phyloP scores from a whole-genome alignment of 2,113 vertebrate species.

The Neopipo cinnamomea region DNA sequence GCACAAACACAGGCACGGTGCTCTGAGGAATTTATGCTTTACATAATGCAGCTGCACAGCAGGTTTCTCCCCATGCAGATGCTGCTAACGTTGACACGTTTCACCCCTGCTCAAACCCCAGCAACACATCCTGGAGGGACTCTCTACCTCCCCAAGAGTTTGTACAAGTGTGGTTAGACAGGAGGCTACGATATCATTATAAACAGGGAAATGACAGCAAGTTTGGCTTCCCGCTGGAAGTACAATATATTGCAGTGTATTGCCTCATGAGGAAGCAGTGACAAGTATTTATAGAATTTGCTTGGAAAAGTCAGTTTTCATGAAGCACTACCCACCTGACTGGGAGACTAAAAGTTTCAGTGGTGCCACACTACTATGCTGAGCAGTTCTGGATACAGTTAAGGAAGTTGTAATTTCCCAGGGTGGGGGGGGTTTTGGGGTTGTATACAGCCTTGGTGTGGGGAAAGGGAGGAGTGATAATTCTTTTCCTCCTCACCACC shows the following conservation, averaged over 20 bases:
- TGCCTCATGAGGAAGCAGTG: neutral
- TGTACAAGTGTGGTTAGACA: neutral
- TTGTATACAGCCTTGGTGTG: neutral
- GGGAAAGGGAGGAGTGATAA: neutral
- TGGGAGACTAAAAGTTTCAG: neutral
- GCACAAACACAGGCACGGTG: neutral
- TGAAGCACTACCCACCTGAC: neutral
- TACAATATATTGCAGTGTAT: neutral
- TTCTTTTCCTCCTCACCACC: neutral
- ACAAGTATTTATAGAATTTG: neutral
- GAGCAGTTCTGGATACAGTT: neutral
- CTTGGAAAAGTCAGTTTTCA: neutral
- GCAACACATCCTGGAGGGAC: neutral
- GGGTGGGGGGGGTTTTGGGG: accelerated
- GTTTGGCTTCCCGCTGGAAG: neutral
- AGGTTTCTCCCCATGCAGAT: accelerated
- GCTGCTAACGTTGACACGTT: neutral
- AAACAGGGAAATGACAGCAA: neutral
- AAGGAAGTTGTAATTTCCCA: neutral
- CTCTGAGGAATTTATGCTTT: slow-evolving; percentile 9
- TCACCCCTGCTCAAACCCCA: neutral
- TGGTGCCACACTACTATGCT: neutral
- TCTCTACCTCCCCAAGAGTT: neutral
- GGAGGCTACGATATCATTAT: neutral
- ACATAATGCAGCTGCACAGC: neutral